Evolutionary conservation across 2,113 vertebrate species (phyloP).

Genomic region (Pongo abelii): DNA sequence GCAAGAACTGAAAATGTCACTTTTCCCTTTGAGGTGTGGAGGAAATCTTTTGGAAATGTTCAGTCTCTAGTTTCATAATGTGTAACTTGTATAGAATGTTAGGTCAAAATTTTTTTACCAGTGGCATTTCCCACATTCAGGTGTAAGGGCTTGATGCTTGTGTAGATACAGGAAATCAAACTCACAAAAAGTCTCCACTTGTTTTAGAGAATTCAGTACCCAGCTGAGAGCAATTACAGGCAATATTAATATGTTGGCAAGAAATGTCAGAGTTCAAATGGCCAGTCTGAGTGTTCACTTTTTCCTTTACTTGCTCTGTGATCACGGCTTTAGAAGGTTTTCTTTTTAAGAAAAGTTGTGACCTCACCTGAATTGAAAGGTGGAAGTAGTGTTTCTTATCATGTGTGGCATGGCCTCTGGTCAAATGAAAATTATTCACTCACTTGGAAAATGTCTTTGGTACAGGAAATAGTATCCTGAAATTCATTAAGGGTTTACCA

Average conservation of each 20-base stretch:
- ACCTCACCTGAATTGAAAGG: neutral
- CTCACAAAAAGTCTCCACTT: neutral
- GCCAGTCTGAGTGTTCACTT: neutral
- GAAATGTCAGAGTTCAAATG: conserved; percentile 15
- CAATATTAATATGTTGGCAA: conserved; percentile 19
- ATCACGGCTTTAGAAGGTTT: neutral
- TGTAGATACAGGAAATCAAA: neutral
- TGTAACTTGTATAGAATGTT: conserved; percentile 22
- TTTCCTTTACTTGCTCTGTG: neutral
- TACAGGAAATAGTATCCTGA: neutral
- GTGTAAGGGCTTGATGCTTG: neutral
- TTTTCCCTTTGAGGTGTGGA: conserved; percentile 31
- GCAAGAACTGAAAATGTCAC: conserved; percentile 64
- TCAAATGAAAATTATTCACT: neutral
- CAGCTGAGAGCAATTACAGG: neutral
- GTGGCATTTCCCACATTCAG: conserved; percentile 45
- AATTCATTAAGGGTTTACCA: neutral
- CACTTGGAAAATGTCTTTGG: neutral
- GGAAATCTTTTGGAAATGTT: conserved; percentile 42
- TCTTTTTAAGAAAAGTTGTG: neutral
- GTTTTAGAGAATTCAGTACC: neutral
- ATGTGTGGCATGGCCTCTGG: neutral
- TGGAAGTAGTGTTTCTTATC: neutral
- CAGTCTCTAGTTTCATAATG: neutral
- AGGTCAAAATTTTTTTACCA: conserved; percentile 37